Evolutionary conservation across 2,888 invertebrate genomes (phyloP).

Genomic region (Lasioglossum pauxillum): DNA sequence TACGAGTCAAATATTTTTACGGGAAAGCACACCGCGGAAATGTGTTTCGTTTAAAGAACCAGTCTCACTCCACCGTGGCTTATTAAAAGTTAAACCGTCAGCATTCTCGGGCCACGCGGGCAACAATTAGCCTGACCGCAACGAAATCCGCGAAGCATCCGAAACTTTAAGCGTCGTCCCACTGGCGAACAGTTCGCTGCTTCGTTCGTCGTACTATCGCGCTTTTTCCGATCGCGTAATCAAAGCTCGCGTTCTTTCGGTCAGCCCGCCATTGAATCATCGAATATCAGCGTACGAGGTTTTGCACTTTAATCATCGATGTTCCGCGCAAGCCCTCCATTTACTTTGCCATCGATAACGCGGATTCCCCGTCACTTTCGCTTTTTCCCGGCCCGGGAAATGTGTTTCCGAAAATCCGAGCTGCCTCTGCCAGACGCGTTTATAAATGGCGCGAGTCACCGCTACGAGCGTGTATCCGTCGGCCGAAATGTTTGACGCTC

Average conservation of each 20-base stretch:
- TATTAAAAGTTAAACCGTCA: background rate
- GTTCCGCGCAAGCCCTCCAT: conserved; percentile 48
- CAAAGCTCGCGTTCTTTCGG: conserved; percentile 22
- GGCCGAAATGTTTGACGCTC: conserved; percentile 21
- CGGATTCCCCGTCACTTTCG: conserved; percentile 58
- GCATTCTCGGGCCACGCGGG: background rate
- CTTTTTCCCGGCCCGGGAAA: conserved; percentile 48
- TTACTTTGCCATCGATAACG: conserved; percentile 65
- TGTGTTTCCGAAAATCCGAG: conserved; percentile 39
- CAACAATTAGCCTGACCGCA: background rate
- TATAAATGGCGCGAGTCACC: conserved; percentile 30
- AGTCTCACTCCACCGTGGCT: background rate
- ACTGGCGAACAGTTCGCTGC: background rate
- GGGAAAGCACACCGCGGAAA: background rate
- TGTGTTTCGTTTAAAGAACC: background rate
- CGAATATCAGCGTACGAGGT: conserved; percentile 68
- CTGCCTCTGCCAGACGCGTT: conserved; percentile 33
- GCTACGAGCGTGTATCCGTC: conserved; percentile 5
- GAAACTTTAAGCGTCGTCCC: background rate
- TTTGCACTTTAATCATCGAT: conserved; percentile 71
- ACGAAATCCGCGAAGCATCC: background rate
- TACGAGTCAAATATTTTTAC: background rate
- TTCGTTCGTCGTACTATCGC: background rate
- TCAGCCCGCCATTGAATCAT: conserved; percentile 62
- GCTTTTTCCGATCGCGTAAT: conserved; percentile 14